Evolutionary conservation across 1,140 invertebrate genomes (phyloP), one percentile per base, ranked within the genome.

Genomic region (Triops cancriformis): DNA sequence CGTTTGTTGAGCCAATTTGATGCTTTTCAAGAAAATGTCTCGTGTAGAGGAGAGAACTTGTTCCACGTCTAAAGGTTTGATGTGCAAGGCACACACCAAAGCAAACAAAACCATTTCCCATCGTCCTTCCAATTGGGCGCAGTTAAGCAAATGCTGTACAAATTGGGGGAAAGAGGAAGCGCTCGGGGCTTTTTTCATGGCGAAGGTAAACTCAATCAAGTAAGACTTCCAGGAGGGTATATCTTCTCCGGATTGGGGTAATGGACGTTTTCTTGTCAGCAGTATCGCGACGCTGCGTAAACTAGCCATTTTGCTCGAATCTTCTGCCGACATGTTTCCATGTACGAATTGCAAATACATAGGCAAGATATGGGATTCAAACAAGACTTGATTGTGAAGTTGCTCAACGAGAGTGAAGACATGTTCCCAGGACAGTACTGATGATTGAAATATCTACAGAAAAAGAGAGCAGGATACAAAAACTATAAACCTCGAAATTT

Each of bases 351-450:
- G 85, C 14, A 94, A 81, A 43, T 93, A 87, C 45, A 87, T 85
- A 0, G 93, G 91, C 75, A 95, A 83, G 76, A 95, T 87, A 73
- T 92, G 84, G 73, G 89, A 85, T 83, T 93, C 91, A 83, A 94
- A 94, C 73, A 89, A 88, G 7, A 89, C 86, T 83, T 90, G 91
- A 73, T 64, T 64, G 51, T 64, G 51, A 11, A 64, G 51, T 83
- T 89, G 88, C 80, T 89, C 86, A 1, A 93, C 87, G 81, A 91
- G 89, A 72, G 86, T 85, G 14, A 90, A 85, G 10, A 72, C 73
- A 75, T 14, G 73, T 73, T 72, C 78, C 28, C 72, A 31, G 72
- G 26, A 74, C n/a, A 78, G 79, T 64, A 26, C 26, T 23, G 51
- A n/a, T 31, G 76, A 79, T 6, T 76, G 27, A 7, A 74, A 78